Base-by-base conservation (phyloP, 1,140 invertebrate genomes). In the Andrena cerasifolii region DNA sequence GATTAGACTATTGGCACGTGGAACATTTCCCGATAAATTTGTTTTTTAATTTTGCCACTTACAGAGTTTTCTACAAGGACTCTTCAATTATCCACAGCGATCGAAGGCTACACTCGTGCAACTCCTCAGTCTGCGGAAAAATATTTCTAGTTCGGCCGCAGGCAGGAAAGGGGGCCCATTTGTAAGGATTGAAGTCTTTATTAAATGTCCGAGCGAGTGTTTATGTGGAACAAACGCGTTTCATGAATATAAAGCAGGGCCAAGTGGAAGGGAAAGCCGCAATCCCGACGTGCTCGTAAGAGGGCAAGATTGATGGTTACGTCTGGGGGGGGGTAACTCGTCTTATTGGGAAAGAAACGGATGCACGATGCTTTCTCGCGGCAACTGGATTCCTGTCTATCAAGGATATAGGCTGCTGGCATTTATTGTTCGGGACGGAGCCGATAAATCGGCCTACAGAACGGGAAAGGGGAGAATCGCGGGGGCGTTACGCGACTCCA, bases 301-400 rank as follows among this genome's bases (percentile, higher is more conserved):
- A 59, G 16, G 40, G 8, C 6, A 16, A 47, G 73, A 76, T 59
- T 49, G 73, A 76, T 68, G 73, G 43, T 59, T 40, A 59, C 65
- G 51, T 36, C 26, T 31, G 7, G 31, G 36, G 14, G 7, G 31
- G 36, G 14, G 43, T 53, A 51, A 51, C 63, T 54, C n/a, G 43
- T 58, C 54, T 58, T 58, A 67, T 67, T 68, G 53, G 53, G 21
- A 36, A 54, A 16, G 28, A 54, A 70, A 47, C 36, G 65, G 12
- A 40, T 47, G 49, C 31, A 21, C 47, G 59, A 12, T 43, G 72
- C 36, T 54, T 33, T 33, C 72, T 45, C 36, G 67, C 28, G 16
- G 33, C 28, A 40, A 40, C 40, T 2, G 61, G 18, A 31, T 59
- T 10, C 53, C 18, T 74, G 63, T 76, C 63, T 59, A 40, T 59